Conservation (phyloP, 2,797 vertebrate species). For the Sus cebifrons region DNA sequence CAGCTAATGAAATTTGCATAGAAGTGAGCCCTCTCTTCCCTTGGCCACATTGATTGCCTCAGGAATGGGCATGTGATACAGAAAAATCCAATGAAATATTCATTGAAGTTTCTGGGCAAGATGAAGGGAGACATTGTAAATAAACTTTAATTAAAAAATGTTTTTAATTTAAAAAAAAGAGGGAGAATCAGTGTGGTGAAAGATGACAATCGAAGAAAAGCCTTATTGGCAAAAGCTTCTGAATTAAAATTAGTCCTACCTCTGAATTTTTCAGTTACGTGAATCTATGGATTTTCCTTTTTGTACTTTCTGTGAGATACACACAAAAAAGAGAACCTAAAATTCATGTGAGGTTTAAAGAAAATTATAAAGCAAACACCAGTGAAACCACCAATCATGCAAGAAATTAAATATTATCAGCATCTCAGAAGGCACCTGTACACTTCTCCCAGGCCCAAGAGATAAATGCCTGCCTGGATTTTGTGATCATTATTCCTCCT, state of each 20-base stretch:
- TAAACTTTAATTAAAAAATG: too few species aligned
- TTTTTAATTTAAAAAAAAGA: too few species aligned
- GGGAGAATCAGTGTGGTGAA: not conserved
- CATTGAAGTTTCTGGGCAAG: not conserved
- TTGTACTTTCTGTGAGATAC: not conserved
- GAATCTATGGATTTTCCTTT: not conserved
- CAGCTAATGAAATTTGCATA: not conserved
- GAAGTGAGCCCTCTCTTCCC: not conserved
- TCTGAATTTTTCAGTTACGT: not conserved
- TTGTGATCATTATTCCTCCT: not conserved
- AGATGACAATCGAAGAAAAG: not conserved
- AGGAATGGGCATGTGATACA: not conserved
- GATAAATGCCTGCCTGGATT: not conserved
- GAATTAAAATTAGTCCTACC: not conserved
- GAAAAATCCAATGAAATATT: not conserved
- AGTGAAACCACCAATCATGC: not conserved
- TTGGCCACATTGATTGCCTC: not conserved
- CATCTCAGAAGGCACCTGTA: not conserved
- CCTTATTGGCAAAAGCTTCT: not conserved
- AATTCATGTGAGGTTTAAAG: not conserved
- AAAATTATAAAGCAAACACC: constrained; percentile 12
- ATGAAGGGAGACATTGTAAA: too few species aligned
- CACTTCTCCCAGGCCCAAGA: not conserved
- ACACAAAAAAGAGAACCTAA: not conserved
- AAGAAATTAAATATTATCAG: not conserved